Conservation (phyloP, 2,888 invertebrate genomes). For the Dinocampus coccinellae region DNA sequence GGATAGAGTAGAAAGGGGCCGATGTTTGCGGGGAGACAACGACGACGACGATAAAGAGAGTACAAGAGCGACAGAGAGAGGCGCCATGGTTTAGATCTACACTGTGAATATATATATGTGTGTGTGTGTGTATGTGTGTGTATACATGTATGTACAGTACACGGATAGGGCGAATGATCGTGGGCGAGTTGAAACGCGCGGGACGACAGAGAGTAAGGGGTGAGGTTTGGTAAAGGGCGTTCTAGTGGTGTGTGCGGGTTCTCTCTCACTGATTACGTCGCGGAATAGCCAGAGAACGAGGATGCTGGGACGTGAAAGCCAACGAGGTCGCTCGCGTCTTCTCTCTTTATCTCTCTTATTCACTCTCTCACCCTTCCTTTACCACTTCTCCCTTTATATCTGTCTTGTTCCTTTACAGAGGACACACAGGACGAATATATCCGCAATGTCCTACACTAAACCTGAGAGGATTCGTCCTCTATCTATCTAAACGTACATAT, state of each 20-base stretch:
- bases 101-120: neutral
- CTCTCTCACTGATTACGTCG: constrained; percentile 70
- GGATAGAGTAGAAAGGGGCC: constrained; percentile 15
- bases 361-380: constrained; percentile 21
- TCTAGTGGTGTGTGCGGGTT: constrained; percentile 28
- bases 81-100: constrained; percentile 32
- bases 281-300: constrained; percentile 65
- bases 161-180: neutral
- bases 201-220: constrained; percentile 11
- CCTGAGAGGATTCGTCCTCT: constrained; percentile 48
- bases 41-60: constrained; percentile 36
- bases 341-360: neutral
- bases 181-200: neutral
- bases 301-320: constrained; percentile 61
- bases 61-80: constrained; percentile 39
- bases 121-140: neutral
- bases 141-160: neutral
- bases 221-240: constrained; percentile 20
- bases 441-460: constrained; percentile 66
- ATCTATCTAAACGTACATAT: constrained; percentile 37
- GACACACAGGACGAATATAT: constrained; percentile 65
- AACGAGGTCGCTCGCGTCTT: constrained; percentile 19
- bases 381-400: constrained; percentile 30
- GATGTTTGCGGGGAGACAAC: constrained; percentile 32
- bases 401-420: constrained; percentile 33